Percentiles rank a stretch among this genome's conserved stretches.
Evolutionary conservation across 1,140 invertebrate genomes (phyloP).

Genomic region (Heliconius nattereri): DNA sequence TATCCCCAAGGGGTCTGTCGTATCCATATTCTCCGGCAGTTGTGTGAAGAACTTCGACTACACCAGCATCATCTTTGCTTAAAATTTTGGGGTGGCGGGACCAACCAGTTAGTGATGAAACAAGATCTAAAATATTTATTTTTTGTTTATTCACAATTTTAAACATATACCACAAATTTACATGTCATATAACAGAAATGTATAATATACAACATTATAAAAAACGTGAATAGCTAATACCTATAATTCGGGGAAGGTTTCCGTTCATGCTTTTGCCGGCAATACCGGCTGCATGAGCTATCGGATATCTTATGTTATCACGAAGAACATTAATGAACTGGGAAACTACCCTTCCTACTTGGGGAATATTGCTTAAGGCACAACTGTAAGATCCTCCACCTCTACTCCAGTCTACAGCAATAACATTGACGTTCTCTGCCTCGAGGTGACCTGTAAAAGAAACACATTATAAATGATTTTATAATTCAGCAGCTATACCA

Average conservation of each 20-base stretch:
- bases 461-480: neutral
- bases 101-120: constrained; percentile 81
- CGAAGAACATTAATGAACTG: constrained; percentile 62
- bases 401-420: constrained; percentile 68
- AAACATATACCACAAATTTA: neutral
- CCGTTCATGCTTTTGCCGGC: constrained; percentile 51
- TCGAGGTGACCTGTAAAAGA: constrained; percentile 47
- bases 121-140: constrained; percentile 70
- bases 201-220: too few relatives aligned
- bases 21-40: constrained; percentile 82
- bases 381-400: constrained; percentile 52
- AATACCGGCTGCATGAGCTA: constrained; percentile 62
- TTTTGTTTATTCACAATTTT: neutral
- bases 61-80: constrained; percentile 82
- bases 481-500: too few relatives aligned
- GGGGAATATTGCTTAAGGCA: constrained; percentile 57
- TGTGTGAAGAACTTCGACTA: constrained; percentile 88
- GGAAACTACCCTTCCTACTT: constrained; percentile 54
- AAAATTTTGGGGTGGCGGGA: constrained; percentile 78
- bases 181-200: too few relatives aligned
- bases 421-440: constrained; percentile 57
- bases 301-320: constrained; percentile 49
- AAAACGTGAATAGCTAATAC: constrained; percentile 42
- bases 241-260: constrained; percentile 58
- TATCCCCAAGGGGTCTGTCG: constrained; percentile 81